Evolutionary conservation across 1,140 invertebrate species (phyloP), one percentile per base, ranked within the genome.

Genomic region (Tribolium madens): DNA sequence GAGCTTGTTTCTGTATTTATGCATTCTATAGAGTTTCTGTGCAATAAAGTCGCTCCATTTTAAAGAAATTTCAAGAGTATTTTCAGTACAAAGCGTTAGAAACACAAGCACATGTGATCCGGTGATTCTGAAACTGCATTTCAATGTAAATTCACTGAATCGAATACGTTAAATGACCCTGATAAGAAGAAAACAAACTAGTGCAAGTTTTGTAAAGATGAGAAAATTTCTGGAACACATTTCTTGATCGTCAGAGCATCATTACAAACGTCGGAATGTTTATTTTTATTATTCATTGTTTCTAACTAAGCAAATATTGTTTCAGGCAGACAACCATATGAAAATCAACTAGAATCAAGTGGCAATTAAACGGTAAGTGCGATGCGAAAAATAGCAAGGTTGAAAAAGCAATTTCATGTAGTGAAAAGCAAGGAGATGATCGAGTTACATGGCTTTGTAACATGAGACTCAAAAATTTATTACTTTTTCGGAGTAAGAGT

Each of bases 381-480:
- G 14, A 7, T n/a, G 10, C 6, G 17, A 53, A 53, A 53, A 53
- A 57, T 57, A 13, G 52, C 7, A n/a, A 26, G 18, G 21, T 26
- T 26, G 21, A 26, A 26, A 26, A 18, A 64, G 26, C 21, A 64
- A 33, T 64, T 64, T 64, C 26, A 31, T 31, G 6, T 6, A 60
- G 17, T 10, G 5, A 33, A 64, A 64, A 17, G 52, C 52, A 57
- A 57, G 17, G 50, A 17, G 26, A 33, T 4, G 57, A 64, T 64
- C 57, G 12, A 33, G 12, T 64, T 64, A 33, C 57, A 64, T 10
- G 26, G 7, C 52, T 64, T 64, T 64, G 57, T 33, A 33, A 64
- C 26, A 64, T 6, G n/a, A 57, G 21, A 9, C 57, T 64, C 57
- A n/a, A 64, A 64, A 64, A 64, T 64, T 64, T 64, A 64, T 64